Percentiles rank a stretch among this genome's conserved stretches.
Conservation (phyloP, 2,797 vertebrate genomes). For the Manis crassicaudata region DNA sequence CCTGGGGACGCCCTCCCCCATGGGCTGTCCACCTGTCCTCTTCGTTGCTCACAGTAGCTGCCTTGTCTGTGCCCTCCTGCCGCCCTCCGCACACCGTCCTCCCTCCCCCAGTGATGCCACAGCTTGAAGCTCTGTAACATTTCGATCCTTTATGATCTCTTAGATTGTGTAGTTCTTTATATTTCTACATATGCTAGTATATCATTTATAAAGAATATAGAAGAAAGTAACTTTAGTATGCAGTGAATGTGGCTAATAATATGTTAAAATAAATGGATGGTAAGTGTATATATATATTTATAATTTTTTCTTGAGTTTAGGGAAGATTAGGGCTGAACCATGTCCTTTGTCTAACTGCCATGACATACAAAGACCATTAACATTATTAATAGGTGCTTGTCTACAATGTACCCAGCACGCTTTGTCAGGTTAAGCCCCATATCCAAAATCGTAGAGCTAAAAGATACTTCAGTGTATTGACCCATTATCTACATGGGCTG, state of each 20-base stretch:
- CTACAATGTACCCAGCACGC: accelerated
- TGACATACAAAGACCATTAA: neutral
- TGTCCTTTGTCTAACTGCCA: neutral
- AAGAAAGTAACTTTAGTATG: neutral
- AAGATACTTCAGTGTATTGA: neutral
- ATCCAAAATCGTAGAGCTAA: neutral
- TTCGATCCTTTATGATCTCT: neutral
- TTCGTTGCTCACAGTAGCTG: neutral
- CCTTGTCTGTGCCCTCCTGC: neutral
- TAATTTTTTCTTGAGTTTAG: neutral
- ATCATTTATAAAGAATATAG: neutral
- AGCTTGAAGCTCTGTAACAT: neutral
- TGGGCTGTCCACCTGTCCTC: neutral
- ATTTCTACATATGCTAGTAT: neutral
- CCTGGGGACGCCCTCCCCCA: too few species aligned
- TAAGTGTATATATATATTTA: neutral
- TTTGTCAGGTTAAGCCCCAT: neutral
- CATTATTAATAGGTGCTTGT: neutral
- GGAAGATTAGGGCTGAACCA: neutral
- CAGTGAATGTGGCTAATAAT: neutral
- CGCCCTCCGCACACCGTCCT: too few species aligned
- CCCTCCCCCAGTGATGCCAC: accelerated
- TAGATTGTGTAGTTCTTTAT: neutral
- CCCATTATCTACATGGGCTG: neutral
- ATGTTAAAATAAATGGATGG: neutral